Evolutionary conservation across 2,888 invertebrate genomes (phyloP).

Genomic region (Alentia gelatinosa): DNA sequence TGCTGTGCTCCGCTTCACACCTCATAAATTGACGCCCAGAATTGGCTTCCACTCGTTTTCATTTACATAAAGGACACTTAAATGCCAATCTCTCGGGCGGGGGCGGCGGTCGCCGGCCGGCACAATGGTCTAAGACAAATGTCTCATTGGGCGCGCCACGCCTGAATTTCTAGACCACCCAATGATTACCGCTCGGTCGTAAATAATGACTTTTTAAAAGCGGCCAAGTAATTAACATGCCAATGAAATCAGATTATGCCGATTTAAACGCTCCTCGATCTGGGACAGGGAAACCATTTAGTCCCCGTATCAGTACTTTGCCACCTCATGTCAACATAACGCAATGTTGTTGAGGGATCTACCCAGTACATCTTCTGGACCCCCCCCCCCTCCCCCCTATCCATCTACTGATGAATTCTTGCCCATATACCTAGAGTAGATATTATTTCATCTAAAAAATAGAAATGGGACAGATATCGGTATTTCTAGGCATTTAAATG

Average conservation of each 20-base stretch:
- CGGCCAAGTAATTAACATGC: background rate
- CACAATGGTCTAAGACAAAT: background rate
- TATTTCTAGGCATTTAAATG: too few relatives aligned
- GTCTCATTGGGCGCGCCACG: background rate
- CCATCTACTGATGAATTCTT: too few relatives aligned
- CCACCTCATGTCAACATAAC: too few relatives aligned
- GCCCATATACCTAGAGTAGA: too few relatives aligned
- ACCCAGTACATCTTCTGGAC: too few relatives aligned
- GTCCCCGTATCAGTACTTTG: too few relatives aligned
- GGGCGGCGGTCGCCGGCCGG: background rate
- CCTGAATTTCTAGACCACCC: constrained; percentile 15
- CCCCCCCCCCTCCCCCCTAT: too few relatives aligned
- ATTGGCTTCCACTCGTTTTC: background rate
- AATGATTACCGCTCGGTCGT: background rate
- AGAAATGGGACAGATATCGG: too few relatives aligned
- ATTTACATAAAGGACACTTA: background rate
- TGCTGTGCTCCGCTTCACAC: background rate
- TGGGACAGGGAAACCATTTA: background rate
- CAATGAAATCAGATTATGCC: constrained; percentile 15
- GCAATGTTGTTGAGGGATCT: too few relatives aligned
- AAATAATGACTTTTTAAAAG: background rate
- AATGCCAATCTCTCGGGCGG: background rate
- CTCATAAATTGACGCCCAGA: background rate
- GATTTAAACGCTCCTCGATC: constrained; percentile 5
- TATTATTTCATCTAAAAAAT: too few relatives aligned